A percentile compares a stretch with the other conserved stretches of the same genome.
Conservation (phyloP, 2,888 invertebrate genomes). For the Dryococelus australis region DNA sequence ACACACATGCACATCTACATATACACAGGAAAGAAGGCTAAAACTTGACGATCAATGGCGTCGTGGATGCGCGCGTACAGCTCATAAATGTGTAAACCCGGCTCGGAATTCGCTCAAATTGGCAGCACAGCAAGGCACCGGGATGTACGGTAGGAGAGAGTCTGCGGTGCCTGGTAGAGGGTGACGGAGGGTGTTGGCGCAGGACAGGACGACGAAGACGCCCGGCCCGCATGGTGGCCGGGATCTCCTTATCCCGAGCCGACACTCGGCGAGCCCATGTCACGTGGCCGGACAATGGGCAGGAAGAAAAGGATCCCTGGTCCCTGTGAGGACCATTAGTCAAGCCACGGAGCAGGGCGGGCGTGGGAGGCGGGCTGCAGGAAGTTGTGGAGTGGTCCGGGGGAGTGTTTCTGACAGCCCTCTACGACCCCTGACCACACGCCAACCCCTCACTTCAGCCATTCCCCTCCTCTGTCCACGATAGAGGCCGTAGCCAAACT, state of each 20-base stretch:
- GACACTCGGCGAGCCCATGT: neutral
- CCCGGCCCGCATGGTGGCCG: neutral
- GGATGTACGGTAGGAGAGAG: neutral
- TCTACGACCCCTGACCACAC: neutral
- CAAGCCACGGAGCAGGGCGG: neutral
- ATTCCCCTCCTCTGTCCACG: neutral
- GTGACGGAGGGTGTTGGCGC: neutral
- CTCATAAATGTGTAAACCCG: too few relatives aligned
- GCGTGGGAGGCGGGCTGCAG: neutral
- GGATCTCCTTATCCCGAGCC: too few relatives aligned
- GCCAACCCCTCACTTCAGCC: neutral
- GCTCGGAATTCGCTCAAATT: too few relatives aligned
- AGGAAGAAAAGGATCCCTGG: neutral
- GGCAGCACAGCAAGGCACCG: too few relatives aligned
- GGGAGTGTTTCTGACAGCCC: neutral
- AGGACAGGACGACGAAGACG: neutral
- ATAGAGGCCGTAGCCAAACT: too few relatives aligned
- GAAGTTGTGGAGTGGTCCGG: neutral
- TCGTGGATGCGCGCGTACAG: too few relatives aligned
- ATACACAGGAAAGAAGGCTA: too few relatives aligned
- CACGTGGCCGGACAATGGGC: slow-evolving; percentile 10
- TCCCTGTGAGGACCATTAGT: slow-evolving; percentile 1
- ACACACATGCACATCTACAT: too few relatives aligned
- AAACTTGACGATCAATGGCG: too few relatives aligned
- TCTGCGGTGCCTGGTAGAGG: too few relatives aligned